Evolutionary conservation across 2,797 vertebrate genomes (phyloP), one percentile per base, ranked within the genome.

Genomic region (Oophaga sylvatica): DNA sequence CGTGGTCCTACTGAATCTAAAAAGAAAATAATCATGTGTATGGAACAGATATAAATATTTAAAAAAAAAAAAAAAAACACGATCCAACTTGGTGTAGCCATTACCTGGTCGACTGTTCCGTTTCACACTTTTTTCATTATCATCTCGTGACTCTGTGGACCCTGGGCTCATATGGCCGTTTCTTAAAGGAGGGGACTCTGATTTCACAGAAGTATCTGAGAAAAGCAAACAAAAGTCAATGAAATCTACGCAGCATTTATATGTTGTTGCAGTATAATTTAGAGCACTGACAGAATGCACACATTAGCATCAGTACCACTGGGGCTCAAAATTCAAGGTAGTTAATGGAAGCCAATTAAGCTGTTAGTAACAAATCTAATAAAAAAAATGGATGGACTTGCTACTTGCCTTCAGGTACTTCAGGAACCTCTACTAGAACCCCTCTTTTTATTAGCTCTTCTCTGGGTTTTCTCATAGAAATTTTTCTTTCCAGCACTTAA

Each of bases 401-500:
- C 26, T 65, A 94, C 96, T 95, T 94, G 98, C 98, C 97, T 89
- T 95, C 97, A 56, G 73, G 73, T 56, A 56, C 22, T 91, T 98
- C 98, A 85, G 95, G 94, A 91, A 97, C 95, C 94, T 99, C 98
- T 94, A 98, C 95, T 84, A 99, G 96, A 92, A 99, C 94, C 84
- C 98, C 98, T 95, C 98, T 96, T 90, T 99, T 97, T 91, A 99
- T 97, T 88, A 99, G 97, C 92, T 99, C 98, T 93, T 99, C 97
- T 92, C 98, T 96, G 0, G 98, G 97, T 87, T 98, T 97, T 93
- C 98, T 96, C 93, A 97, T 98, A 89, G 98, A 99, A 95, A 99
- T 99, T 96, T 98, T 98, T 94, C 97, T 96, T 94, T 99, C 98
- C 96, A 99, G 95, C 94, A 98, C 98, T 99, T 95, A 9, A 77